Base-by-base conservation (phyloP, 2,113 vertebrate genomes). In the Crypturellus undulatus region DNA sequence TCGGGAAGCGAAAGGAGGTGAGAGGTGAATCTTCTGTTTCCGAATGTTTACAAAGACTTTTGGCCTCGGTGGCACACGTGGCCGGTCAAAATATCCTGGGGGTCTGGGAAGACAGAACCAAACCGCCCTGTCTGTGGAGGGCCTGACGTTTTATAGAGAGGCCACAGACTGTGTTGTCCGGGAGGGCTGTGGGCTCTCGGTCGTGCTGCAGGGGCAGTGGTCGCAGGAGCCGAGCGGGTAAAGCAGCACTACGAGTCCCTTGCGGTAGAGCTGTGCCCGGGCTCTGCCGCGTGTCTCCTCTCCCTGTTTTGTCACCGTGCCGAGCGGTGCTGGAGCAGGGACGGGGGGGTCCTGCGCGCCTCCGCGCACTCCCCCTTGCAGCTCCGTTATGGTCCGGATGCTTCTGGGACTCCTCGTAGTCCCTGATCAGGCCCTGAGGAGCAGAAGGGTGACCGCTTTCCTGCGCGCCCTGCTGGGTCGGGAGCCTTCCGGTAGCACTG, bases 151-250 rank as follows among this genome's bases (percentile, higher is more conserved):
- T 49, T 17, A 34, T 20, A 11, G 65, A 45, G 69, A 32, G 24
- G 14, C 40, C 7, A 6, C 30, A 2, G 1, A 0, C 34, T 2
- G 15, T 45, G 65, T 12, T 17, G 36, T 25, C 5, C 21, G 7
- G 10, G 45, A 20, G 42, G 1, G 20, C 45, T 10, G 30, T 40
- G 28, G 5, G 3, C 11, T 16, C 43, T 32, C 0, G 2, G 43
- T 26, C 0, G 0, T 22, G 45, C 24, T 9, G 17, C 7, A 9
- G 26, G 21, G 56, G 28, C 60, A 43, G 34, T 5, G 34, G 12
- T 26, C 36, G 36, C 45, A 36, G 68, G 47, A 51, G n/a, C 68
- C 49, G 17, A 7, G 12, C 18, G 6, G 19, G 25, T 38, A 38
- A 52, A 71, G 16, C 19, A 52, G 26, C 11, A 13, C 36, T 47